Base-by-base conservation (phyloP, 2,888 invertebrate species). In the Habroteleia sp. region DNA sequence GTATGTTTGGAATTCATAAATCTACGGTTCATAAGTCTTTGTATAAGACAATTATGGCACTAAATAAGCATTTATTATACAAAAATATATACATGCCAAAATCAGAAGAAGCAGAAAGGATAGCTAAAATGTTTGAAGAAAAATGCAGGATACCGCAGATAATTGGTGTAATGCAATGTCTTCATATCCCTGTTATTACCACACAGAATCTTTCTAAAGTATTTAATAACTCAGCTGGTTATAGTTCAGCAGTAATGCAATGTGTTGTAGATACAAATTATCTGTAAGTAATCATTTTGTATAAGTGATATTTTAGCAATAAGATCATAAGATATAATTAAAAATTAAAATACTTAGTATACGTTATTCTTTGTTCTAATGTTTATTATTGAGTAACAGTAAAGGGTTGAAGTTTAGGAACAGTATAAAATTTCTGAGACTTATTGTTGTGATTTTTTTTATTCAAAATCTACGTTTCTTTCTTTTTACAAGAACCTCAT, bases 161-260 rank as follows among this genome's bases (percentile, higher is more conserved):
- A 6, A 78, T 84, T 60, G 82, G 84, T 20, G 78, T 75, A 8
- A 82, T 84, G 39, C 80, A 83, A 33, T 73, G 78, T 23, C 52
- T 77, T 7, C 80, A 82, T 39, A 77, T 82, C 62, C 79, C 80
- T 3, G 66, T 80, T 48, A 16, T 56, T 1, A 62, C 74, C 0
- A 71, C 48, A 5, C 66, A 78, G 35, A 66, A 65, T 63, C 20
- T 77, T n/a, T 27, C 54, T 8, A 50, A 74, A 37, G 27, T 54
- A 41, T 80, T 81, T 37, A 71, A 71, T 0, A 81, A 81, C 60
- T 75, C 76, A 0, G 71, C 75, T 14, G 69, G 77, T 10, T 82
- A 81, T 50, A 10, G 69, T 8, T 81, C 80, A 13, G 78, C 79
- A 11, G 62, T 82, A 4, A 58, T 81, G 35, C 81, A 82, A 35